Conservation (phyloP, 1,140 invertebrate genomes). For the Lasaia peninsularis region DNA sequence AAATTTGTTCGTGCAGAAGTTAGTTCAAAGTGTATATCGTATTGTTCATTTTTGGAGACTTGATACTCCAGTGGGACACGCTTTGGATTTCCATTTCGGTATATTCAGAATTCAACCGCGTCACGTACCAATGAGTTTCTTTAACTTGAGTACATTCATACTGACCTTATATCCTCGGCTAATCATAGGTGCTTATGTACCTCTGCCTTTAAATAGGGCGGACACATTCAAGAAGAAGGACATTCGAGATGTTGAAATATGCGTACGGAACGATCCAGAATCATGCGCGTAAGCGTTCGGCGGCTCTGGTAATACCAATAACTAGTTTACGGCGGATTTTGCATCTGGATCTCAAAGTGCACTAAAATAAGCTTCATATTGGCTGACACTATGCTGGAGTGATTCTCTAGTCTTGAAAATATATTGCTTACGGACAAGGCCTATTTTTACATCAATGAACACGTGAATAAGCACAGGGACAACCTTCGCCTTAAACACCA, state of each 20-base stretch:
- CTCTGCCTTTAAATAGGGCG: conserved; percentile 17
- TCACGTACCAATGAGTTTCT: no score
- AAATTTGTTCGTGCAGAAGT: no score
- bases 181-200: no score
- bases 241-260: conserved; percentile 17
- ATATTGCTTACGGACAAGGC: conserved; percentile 9
- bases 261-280: conserved; percentile 17
- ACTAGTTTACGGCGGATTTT: conserved; percentile 16
- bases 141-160: no score
- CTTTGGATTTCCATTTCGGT: no score
- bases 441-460: neutral
- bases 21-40: no score
- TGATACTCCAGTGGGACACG: no score
- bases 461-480: no score
- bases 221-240: conserved; percentile 15
- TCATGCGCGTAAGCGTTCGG: conserved; percentile 18
- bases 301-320: conserved; percentile 16
- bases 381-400: conserved; percentile 14
- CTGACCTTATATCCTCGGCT: no score
- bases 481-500: conserved; percentile 13
- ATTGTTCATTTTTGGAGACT: no score
- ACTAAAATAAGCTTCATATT: neutral
- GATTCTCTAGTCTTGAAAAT: conserved; percentile 13
- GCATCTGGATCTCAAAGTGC: conserved; percentile 15
- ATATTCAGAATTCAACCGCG: no score